phyloP scores from a whole-genome alignment of 2,113 vertebrate species.

The Calidris pygmaea region DNA sequence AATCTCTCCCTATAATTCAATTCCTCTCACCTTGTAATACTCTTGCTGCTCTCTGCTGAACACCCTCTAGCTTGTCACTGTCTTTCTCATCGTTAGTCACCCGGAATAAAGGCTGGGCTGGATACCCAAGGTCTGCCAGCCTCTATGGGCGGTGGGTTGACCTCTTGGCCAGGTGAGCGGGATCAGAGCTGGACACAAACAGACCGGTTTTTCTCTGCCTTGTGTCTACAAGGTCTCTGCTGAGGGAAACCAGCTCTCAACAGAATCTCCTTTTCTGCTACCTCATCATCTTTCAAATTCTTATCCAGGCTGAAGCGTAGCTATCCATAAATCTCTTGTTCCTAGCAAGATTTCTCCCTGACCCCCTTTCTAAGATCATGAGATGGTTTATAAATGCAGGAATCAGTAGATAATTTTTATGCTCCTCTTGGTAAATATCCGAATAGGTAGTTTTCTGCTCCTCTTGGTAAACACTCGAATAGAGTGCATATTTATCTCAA shows the following conservation, averaged over 20 bases:
- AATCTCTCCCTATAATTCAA: background rate
- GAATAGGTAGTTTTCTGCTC: background rate
- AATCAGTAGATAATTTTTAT: background rate
- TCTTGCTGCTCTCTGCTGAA: background rate
- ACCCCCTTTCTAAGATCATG: background rate
- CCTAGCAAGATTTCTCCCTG: background rate
- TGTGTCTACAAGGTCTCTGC: background rate
- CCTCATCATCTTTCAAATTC: background rate
- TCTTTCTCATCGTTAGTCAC: background rate
- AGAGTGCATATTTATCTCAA: background rate
- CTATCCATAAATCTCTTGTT: conserved; percentile 6
- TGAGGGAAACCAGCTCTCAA: background rate
- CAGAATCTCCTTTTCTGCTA: background rate
- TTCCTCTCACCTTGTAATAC: background rate
- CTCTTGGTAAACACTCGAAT: background rate
- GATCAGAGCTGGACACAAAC: background rate
- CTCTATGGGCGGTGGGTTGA: background rate
- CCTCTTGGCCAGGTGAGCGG: background rate
- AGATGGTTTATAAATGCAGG: background rate
- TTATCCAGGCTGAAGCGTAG: background rate
- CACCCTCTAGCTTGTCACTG: background rate
- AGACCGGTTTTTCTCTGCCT: background rate
- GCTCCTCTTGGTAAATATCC: background rate
- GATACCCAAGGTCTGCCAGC: background rate
- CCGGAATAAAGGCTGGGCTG: background rate